Percentiles rank a stretch among this genome's conserved stretches.
phyloP scores from a whole-genome alignment of 2,113 vertebrate species.

The Chascanopsetta lugubris region DNA sequence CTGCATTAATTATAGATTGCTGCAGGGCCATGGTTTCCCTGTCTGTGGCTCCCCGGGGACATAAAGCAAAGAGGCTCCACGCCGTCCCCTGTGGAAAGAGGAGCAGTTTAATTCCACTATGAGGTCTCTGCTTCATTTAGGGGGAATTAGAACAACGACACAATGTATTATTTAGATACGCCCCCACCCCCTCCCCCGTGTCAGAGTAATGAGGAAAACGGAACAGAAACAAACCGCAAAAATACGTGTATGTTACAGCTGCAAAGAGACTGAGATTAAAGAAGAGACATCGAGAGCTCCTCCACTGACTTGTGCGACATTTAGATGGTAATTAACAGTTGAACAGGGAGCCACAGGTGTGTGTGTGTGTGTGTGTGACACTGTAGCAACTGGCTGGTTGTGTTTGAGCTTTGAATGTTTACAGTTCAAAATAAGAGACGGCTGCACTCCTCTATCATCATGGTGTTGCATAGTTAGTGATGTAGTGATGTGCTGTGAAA shows the following conservation, averaged over 20 bases:
- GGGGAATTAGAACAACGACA: conserved; percentile 38
- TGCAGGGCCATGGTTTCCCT: conserved; percentile 13
- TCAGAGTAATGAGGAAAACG: not conserved
- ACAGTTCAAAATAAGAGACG: conserved; percentile 10
- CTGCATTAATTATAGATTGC: conserved; percentile 57
- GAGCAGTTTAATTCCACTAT: conserved; percentile 49
- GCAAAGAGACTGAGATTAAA: not conserved
- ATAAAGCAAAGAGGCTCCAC: conserved; percentile 21
- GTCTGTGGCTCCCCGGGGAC: conserved; percentile 27
- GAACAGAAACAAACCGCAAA: not conserved
- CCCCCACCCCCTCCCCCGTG: conserved; percentile 8
- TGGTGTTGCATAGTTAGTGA: conserved; percentile 12
- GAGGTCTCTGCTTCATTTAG: conserved; percentile 47
- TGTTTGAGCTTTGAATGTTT: conserved; percentile 19
- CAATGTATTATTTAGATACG: conserved; percentile 18
- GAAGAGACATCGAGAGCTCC: not conserved
- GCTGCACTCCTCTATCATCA: not conserved
- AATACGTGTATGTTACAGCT: not conserved
- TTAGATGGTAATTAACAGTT: not conserved
- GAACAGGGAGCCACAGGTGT: not conserved
- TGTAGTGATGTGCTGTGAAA: too few species aligned
- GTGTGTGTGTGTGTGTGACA: not conserved
- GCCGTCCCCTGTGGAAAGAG: conserved; percentile 26
- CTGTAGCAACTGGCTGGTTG: not conserved
- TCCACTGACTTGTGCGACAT: not conserved